Evolutionary conservation across 2,113 vertebrate genomes (phyloP).

Genomic region (Lepisosteus osseus): DNA sequence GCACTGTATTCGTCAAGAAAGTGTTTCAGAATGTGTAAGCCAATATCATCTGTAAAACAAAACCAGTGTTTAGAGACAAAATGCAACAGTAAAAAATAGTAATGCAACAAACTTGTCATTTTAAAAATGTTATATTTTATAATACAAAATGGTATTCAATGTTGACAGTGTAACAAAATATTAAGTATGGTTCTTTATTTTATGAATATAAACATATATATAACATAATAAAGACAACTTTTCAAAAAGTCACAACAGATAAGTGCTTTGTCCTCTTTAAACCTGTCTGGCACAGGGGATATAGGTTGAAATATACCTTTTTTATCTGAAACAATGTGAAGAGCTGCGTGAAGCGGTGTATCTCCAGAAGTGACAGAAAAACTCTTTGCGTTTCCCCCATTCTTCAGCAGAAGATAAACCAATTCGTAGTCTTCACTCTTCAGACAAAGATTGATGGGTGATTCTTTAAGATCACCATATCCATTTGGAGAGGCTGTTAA

Average conservation of each 20-base stretch:
- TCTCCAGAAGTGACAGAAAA: slow-evolving; percentile 56
- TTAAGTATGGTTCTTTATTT: no score
- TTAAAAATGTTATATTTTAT: no score
- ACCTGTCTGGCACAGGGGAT: no score
- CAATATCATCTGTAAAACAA: slow-evolving; percentile 54
- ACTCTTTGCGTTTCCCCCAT: slow-evolving; percentile 51
- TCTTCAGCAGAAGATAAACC: slow-evolving; percentile 58
- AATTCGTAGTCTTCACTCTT: slow-evolving; percentile 53
- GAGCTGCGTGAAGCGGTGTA: slow-evolving; percentile 68
- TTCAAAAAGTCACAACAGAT: no score
- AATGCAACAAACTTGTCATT: no score
- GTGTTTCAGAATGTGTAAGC: slow-evolving; percentile 60
- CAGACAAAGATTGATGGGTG: slow-evolving; percentile 56
- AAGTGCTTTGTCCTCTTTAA: no score
- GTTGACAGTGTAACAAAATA: no score
- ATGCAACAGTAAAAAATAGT: no score
- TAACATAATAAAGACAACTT: no score
- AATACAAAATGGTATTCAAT: no score
- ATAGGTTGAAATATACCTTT: slow-evolving; percentile 45
- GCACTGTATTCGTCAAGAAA: slow-evolving; percentile 62
- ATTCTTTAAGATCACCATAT: slow-evolving; percentile 30
- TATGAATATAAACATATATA: no score
- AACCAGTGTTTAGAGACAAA: not conserved
- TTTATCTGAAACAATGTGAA: slow-evolving; percentile 60
- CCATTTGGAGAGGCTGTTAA: slow-evolving; percentile 48